Conservation (phyloP, 2,797 vertebrate species). For the Harpagifer antarcticus region DNA sequence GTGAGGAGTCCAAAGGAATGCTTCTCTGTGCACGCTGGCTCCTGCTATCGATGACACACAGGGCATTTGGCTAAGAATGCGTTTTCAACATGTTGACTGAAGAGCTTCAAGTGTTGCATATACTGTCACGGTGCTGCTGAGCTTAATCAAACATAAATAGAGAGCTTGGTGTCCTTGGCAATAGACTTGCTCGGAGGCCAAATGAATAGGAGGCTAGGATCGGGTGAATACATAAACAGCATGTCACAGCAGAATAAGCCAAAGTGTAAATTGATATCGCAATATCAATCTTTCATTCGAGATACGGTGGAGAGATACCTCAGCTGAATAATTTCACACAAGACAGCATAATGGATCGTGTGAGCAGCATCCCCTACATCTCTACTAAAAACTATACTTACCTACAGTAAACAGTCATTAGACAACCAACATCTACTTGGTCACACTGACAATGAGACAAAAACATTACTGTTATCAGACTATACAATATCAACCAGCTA, state of each 20-base stretch:
- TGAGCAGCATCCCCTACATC: background rate
- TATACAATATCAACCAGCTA: background rate
- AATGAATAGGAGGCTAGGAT: conserved; percentile 37
- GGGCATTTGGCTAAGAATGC: conserved; percentile 20
- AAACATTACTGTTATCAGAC: background rate
- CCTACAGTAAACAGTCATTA: background rate
- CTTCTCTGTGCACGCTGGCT: conserved; percentile 8
- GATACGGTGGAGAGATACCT: background rate
- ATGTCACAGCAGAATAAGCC: conserved; percentile 11
- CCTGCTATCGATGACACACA: conserved; percentile 31
- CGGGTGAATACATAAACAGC: conserved; percentile 30
- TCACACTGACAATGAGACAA: background rate
- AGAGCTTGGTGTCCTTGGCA: conserved; percentile 39
- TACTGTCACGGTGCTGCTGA: conserved; percentile 34
- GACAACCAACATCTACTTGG: background rate
- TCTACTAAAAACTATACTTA: background rate
- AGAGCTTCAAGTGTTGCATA: conserved; percentile 22
- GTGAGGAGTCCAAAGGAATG: conserved; percentile 29
- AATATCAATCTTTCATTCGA: conserved; percentile 12
- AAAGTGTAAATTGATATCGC: background rate
- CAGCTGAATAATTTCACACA: background rate
- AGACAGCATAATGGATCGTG: background rate
- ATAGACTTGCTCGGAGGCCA: conserved; percentile 24
- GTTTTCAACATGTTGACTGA: conserved; percentile 44
- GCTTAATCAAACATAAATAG: conserved; percentile 52